phyloP scores from a whole-genome alignment of 2,797 vertebrate species.

The Anguilla anguilla region DNA sequence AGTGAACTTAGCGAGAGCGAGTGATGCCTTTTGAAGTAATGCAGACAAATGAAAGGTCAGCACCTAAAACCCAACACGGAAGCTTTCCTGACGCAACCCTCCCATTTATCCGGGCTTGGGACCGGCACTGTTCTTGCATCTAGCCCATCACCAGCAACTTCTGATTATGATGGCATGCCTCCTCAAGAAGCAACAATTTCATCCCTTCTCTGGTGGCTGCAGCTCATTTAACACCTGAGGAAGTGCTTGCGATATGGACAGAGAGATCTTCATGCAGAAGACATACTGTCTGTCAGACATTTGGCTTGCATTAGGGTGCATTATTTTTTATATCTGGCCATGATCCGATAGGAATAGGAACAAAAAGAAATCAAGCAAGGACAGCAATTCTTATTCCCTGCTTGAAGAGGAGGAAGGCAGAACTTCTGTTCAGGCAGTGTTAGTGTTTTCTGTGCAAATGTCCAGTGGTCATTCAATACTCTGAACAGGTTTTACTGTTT shows the following conservation, averaged over 20 bases:
- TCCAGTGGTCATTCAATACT: background rate
- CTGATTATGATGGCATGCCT: background rate
- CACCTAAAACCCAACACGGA: too few relatives aligned
- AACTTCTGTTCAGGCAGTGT: background rate
- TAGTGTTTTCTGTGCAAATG: background rate
- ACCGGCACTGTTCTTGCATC: background rate
- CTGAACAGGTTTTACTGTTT: too few relatives aligned
- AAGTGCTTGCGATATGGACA: background rate
- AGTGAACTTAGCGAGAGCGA: too few relatives aligned
- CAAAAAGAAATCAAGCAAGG: background rate
- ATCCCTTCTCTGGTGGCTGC: background rate
- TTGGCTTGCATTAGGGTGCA: conserved; percentile 5
- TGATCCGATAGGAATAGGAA: background rate
- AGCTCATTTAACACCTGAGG: background rate
- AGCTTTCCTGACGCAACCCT: too few relatives aligned
- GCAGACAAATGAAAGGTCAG: too few relatives aligned
- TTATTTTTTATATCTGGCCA: background rate
- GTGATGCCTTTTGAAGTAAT: too few relatives aligned
- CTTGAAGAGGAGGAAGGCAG: background rate
- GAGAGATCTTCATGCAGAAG: background rate
- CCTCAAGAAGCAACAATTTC: background rate
- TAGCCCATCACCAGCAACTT: background rate
- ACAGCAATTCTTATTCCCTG: background rate
- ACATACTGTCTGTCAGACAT: background rate
- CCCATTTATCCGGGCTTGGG: background rate